phyloP scores from a whole-genome alignment of 2,113 vertebrate genomes.

The Cervus canadensis region DNA sequence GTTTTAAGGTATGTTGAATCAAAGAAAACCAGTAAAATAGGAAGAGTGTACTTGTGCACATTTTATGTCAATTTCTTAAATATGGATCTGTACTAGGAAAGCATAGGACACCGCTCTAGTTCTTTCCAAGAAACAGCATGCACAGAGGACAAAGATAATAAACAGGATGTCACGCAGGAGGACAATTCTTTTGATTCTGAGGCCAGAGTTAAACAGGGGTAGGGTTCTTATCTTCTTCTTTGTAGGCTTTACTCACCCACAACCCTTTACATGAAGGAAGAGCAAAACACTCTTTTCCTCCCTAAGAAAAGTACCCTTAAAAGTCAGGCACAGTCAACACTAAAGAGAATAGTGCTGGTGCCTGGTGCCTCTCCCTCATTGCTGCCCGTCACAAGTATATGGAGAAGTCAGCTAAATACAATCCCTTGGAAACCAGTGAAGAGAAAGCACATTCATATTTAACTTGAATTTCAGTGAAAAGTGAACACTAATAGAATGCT shows the following conservation, averaged over 20 bases:
- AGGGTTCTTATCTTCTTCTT: not conserved
- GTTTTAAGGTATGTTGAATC: not conserved
- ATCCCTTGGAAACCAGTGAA: slow-evolving; percentile 15
- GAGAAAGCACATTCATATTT: not conserved
- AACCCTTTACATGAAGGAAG: not conserved
- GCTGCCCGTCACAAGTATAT: not conserved
- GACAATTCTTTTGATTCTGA: slow-evolving; percentile 4
- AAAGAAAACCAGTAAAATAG: not conserved
- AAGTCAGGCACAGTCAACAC: slow-evolving; percentile 6
- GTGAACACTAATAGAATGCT: not conserved
- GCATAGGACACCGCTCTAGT: not conserved
- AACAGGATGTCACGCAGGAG: not conserved
- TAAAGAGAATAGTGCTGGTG: not conserved
- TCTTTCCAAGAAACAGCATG: not conserved
- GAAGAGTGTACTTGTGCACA: not conserved
- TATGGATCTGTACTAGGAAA: not conserved
- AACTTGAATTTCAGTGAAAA: slow-evolving; percentile 35
- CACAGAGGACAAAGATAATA: not conserved
- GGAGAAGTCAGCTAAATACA: not conserved
- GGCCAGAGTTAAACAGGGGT: slow-evolving; percentile 1
- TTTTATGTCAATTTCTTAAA: not conserved
- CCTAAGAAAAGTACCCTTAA: not conserved
- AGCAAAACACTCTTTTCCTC: not conserved
- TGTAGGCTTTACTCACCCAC: not conserved
- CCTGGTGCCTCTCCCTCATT: not conserved